These are phyloP conservation scores for Doris montereyensis DNA, from an alignment of 2,888 invertebrate genomes.

Conservation along the genomic window DNA sequence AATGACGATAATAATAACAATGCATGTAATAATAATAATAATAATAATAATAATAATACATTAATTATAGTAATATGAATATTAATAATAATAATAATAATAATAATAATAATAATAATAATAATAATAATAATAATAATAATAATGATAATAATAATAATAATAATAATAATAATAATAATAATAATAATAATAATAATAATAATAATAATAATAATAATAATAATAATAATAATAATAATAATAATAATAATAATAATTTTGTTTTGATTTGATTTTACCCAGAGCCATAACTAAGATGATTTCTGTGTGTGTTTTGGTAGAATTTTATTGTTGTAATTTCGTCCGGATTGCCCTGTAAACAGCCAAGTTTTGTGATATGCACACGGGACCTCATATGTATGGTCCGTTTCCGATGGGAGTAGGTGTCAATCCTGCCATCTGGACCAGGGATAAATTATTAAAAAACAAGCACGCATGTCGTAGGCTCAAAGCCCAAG, in stretches of 20 bases:
- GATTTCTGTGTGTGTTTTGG: too few relatives aligned
- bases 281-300: too few relatives aligned
- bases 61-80: neutral
- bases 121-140: neutral
- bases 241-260: neutral
- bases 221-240: neutral
- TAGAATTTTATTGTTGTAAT: too few relatives aligned
- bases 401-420: too few relatives aligned
- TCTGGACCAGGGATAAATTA: too few relatives aligned
- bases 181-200: conserved; percentile 8
- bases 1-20: neutral
- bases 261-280: too few relatives aligned
- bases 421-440: too few relatives aligned
- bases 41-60: neutral
- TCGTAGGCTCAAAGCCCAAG: too few relatives aligned
- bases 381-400: too few relatives aligned
- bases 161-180: conserved; percentile 4
- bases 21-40: neutral
- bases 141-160: neutral
- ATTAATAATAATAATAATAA: neutral
- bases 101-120: neutral
- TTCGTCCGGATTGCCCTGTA: too few relatives aligned
- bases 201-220: neutral
- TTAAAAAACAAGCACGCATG: too few relatives aligned
- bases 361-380: too few relatives aligned